Conservation (phyloP, 2,888 invertebrate species). For the Mallateleia sp. region DNA sequence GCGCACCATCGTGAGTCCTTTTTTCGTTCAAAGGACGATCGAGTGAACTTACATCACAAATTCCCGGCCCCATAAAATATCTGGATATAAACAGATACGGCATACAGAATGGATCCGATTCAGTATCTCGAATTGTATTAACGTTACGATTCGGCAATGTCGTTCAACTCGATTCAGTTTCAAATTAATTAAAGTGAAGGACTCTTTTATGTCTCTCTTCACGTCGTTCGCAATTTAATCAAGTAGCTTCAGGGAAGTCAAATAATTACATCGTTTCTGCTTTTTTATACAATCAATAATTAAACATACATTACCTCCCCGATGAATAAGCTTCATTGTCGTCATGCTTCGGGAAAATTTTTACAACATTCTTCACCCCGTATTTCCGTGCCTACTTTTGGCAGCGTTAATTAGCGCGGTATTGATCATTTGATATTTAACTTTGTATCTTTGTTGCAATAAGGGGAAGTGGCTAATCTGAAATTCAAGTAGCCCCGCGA, state of each 20-base stretch:
- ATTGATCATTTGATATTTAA: conserved; percentile 64
- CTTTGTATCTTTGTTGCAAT: conserved; percentile 68
- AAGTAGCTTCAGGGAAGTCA: conserved; percentile 81
- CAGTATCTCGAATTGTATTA: conserved; percentile 59
- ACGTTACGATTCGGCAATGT: conserved; percentile 65
- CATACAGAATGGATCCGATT: conserved; percentile 56
- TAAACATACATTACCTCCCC: conserved; percentile 47
- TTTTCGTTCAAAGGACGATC: not conserved
- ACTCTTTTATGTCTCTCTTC: conserved; percentile 78
- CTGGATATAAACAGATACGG: conserved; percentile 60
- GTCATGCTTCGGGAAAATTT: not conserved
- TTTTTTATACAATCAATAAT: conserved; percentile 79
- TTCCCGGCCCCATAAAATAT: conserved; percentile 54
- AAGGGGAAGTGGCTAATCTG: conserved; percentile 69
- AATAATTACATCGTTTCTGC: conserved; percentile 83
- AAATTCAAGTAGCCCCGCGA: conserved; percentile 75
- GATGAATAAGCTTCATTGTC: conserved; percentile 42
- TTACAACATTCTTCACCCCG: too few species aligned
- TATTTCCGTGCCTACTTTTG: conserved; percentile 19
- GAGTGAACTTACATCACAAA: conserved; percentile 40
- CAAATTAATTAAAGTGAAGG: conserved; percentile 84
- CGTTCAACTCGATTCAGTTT: conserved; percentile 78
- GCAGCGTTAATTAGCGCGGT: conserved; percentile 36
- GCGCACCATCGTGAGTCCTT: too few species aligned
- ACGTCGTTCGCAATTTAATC: conserved; percentile 82